Evolutionary conservation across 2,113 vertebrate genomes (phyloP), one percentile per base, ranked within the genome.

Genomic region (Corythaeola cristata): DNA sequence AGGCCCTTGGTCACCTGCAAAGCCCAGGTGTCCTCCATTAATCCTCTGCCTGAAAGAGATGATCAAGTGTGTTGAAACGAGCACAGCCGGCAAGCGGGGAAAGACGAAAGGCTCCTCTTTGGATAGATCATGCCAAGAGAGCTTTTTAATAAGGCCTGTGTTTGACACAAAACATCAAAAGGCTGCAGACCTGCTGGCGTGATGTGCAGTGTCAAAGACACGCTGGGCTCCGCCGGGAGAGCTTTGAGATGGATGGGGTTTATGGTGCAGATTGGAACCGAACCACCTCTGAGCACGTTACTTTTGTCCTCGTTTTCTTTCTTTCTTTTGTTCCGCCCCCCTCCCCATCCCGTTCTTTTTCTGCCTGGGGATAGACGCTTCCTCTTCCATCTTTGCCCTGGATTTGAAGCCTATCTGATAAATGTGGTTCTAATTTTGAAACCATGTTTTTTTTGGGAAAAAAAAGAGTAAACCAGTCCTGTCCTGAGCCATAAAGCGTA

Each of bases 161-260:
- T 91, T 95, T 94, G 90, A 96, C 77, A 63, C 4, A 44, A 79
- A 22, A 80, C 91, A 80, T 93, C 88, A 91, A 63, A 90, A 69
- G 80, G 59, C 93, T 50, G 39, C 24, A 14, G 59, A 55, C 58
- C 88, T 79, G 50, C 93, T 67, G 91, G 53, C 0, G 0, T 26
- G 81, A 37, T 58, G 81, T 39, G 73, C 58, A 6, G 75, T 47
- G 91, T 88, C 88, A 94, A 47, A 95, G 93, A 45, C 21, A 53
- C 1, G 81, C 95, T 94, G 91, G 53, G 94, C 78, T 79, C 73
- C 5, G 23, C 74, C 3, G 21, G 62, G 64, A 84, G 80, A 4
- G 44, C 93, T 96, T 88, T 93, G 66, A 79, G 78, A 23, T 41
- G 74, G 74, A 39, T 62, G 85, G 26, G 59, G 39, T 80, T 89